Base-by-base conservation (phyloP, 2,113 vertebrate species). In the Porphyrio hochstetteri region DNA sequence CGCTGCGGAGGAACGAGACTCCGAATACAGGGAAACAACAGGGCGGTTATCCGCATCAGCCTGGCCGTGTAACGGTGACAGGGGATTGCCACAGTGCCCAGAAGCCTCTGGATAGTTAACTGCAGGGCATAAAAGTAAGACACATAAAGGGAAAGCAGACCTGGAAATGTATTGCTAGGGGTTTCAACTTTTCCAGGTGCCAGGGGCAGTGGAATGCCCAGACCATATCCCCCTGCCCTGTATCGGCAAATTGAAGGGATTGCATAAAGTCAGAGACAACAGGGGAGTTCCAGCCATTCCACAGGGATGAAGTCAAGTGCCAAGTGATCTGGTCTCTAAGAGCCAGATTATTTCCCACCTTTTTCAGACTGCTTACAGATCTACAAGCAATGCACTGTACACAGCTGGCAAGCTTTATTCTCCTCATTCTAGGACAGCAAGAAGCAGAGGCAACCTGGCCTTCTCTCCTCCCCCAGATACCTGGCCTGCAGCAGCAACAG, bases 1-100 rank as follows among this genome's bases (percentile, higher is more conserved):
- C 90, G 68, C 65, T 5, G 36, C 86, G 88, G 88, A 92, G 90
- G 95, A 96, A 94, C 77, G 83, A 85, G 88, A 82, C 83, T 94
- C 86, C n/a, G 12, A 85, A 76, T 19, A 3, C 76, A 65, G 69
- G 88, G 90, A 96, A 93, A 96, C 81, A 77, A 20, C 90, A 78
- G 69, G 52, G 85, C 90, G 88, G 88, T 95, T 92, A 75, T 82
- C 68, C 82, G 88, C 93, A 83, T 92, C 93, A 95, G 25, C 82
- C 89, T 50, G 78, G 38, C 38, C 3, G 4, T 2, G 35, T 25
- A 63, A 57, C 52, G 16, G 91, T 11, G 53, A 86, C 83, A 33
- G 0, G 0, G 59, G 50, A 18, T 7, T 81, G 92, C 88, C 88
- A 82, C 4, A 10, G 90, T 0, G 55, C 90, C 92, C 5, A 90